These are phyloP conservation scores for Hippocampus mohnikei DNA, from an alignment of 2,113 vertebrate genomes.

Conservation along the genomic window DNA sequence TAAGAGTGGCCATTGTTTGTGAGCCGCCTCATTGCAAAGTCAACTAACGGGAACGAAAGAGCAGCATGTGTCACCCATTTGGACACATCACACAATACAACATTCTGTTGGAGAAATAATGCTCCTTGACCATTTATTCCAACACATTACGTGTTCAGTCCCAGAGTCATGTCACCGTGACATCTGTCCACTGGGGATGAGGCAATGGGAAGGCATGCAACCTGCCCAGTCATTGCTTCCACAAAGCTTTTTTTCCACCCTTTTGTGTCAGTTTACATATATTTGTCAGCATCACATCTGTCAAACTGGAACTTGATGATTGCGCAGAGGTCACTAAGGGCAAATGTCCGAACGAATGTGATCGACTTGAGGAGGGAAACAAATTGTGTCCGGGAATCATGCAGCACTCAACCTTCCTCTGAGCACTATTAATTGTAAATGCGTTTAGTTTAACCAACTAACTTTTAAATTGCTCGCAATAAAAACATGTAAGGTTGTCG, in stretches of 20 bases:
- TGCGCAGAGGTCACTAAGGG: conserved; percentile 5
- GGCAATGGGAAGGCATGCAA: conserved; percentile 35
- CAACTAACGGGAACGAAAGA: background rate
- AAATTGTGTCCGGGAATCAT: conserved; percentile 15
- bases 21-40: background rate
- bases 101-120: conserved; percentile 11
- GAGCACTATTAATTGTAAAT: background rate
- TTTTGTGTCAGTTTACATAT: conserved; percentile 34
- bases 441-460: background rate
- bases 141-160: conserved; percentile 9
- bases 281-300: conserved; percentile 27
- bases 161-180: conserved; percentile 21
- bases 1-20: conserved; percentile 26
- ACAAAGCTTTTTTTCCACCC: conserved; percentile 25
- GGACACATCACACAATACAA: background rate
- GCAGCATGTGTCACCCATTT: background rate
- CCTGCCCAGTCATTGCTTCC: conserved; percentile 35
- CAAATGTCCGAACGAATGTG: conserved; percentile 12
- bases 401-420: conserved; percentile 2
- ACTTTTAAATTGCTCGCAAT: background rate
- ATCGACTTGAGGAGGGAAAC: conserved; percentile 20
- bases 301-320: conserved; percentile 21
- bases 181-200: conserved; percentile 37
- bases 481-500: background rate
- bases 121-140: conserved; percentile 1